Evolutionary conservation across 2,888 invertebrate genomes (phyloP).

Genomic region (Drosophila suboccidentalis): DNA sequence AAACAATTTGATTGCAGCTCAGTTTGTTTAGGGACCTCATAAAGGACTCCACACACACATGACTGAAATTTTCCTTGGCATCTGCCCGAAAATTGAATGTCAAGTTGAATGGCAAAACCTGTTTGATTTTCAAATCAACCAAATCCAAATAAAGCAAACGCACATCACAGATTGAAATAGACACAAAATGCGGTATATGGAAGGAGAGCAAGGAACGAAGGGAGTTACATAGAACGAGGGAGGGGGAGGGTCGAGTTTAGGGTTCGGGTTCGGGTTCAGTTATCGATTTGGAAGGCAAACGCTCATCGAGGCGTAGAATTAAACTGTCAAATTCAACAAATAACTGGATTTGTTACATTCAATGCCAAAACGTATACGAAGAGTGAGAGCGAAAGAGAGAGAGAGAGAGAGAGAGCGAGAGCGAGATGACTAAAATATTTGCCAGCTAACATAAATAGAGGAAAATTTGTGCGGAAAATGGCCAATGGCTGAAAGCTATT

Average conservation of each 20-base stretch:
- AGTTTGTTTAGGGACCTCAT: slow-evolving; percentile 14
- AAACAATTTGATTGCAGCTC: slow-evolving; percentile 41
- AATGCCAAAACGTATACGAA: slow-evolving; percentile 28
- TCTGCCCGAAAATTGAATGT: slow-evolving; percentile 55
- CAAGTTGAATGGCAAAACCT: slow-evolving; percentile 63
- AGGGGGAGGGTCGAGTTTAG: neutral
- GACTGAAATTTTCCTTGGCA: slow-evolving; percentile 26
- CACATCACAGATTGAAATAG: slow-evolving; percentile 64
- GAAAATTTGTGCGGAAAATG: slow-evolving; percentile 4
- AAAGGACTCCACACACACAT: slow-evolving; percentile 10
- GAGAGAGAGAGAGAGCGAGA: no score
- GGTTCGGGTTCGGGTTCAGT: slow-evolving; percentile 18
- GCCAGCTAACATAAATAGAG: neutral
- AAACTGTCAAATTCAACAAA: slow-evolving; percentile 84
- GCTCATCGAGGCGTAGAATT: slow-evolving; percentile 83
- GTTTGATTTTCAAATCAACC: slow-evolving; percentile 75
- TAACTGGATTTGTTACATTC: slow-evolving; percentile 76
- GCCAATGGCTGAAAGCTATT: neutral
- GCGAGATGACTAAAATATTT: slow-evolving; percentile 4
- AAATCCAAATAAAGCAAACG: slow-evolving; percentile 47
- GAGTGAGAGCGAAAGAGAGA: neutral
- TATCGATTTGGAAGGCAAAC: slow-evolving; percentile 52
- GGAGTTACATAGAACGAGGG: neutral
- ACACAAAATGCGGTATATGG: slow-evolving; percentile 54
- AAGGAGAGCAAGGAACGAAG: neutral